Evolutionary conservation across 2,888 invertebrate genomes (phyloP).

Genomic region (Petrolisthes cinctipes): DNA sequence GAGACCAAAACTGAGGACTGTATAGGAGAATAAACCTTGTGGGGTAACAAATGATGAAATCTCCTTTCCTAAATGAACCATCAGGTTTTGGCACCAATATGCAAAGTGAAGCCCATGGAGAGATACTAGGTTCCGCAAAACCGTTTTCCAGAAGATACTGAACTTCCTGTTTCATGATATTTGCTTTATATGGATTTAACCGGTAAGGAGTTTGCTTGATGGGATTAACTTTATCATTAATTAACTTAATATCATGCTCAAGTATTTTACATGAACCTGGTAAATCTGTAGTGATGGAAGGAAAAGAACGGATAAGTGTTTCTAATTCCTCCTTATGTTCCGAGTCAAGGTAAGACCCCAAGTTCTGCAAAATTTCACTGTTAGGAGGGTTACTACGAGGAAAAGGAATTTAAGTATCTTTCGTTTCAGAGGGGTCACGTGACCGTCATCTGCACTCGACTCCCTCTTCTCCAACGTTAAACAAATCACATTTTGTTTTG

Average conservation of each 20-base stretch:
- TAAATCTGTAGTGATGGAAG: neutral
- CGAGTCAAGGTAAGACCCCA: neutral
- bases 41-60: too few relatives aligned
- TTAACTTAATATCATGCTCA: neutral
- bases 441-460: neutral
- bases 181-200: neutral
- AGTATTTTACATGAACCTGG: neutral
- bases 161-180: neutral
- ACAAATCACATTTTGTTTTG: neutral
- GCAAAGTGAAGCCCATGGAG: slow-evolving; percentile 6
- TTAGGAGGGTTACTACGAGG: neutral
- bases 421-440: neutral
- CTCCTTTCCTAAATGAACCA: neutral
- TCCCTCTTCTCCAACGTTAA: neutral
- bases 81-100: neutral
- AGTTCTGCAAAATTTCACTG: slow-evolving; percentile 4
- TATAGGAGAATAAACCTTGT: too few relatives aligned
- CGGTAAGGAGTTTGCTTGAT: neutral
- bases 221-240: neutral
- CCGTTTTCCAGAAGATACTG: slow-evolving; percentile 2
- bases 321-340: neutral
- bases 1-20: too few relatives aligned
- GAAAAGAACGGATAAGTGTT: neutral
- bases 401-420: neutral
- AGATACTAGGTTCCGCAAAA: neutral